Base-by-base conservation (phyloP, 1,140 invertebrate species). In the Rhyzopertha dominica region DNA sequence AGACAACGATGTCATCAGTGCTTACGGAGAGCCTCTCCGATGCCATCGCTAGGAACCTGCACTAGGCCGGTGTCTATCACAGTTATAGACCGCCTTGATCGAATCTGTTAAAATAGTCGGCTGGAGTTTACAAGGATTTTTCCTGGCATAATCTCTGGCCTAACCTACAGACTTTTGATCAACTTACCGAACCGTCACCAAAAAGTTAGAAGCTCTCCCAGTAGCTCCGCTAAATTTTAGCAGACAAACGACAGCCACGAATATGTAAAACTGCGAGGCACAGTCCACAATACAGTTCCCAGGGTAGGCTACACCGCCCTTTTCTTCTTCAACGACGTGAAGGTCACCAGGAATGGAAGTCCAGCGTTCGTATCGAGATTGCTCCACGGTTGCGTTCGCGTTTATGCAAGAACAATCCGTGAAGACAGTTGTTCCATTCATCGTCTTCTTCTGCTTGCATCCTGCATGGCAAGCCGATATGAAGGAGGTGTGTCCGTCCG, bases 391-490 rank as follows among this genome's bases (percentile, higher is more conserved):
- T 28, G 53, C 41, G 29, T 49, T 45, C 5, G 43, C 45, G 3
- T 51, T 59, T 39, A 75, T 72, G 51, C 79, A 82, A 25, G 70
- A 74, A 51, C 79, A 82, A 32, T 81, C 71, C 5, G 72, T 70
- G 51, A 68, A 77, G 7, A 70, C 51, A 67, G 74, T 30, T 2
- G 53, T 51, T 19, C 44, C 52, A 54, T 55, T 48, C 18, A 58
- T 45, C 14, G 36, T 43, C 3, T 54, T 54, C 24, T 68, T 54
- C 36, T 68, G 52, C 10, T 65, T 67, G 57, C 82, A 85, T 4
- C 82, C 82, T 26, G 82, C 82, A 59, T 84, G 80, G 55, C 82
- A 85, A 5, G 82, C 76, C 1, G 81, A 84, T 49, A 82, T 83
- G 53, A 78, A 85, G 4, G 78, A 81, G 34, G 66, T 67, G 24